phyloP scores from a whole-genome alignment of 92 coral and sea anemone genomes.

The Porites rus region DNA sequence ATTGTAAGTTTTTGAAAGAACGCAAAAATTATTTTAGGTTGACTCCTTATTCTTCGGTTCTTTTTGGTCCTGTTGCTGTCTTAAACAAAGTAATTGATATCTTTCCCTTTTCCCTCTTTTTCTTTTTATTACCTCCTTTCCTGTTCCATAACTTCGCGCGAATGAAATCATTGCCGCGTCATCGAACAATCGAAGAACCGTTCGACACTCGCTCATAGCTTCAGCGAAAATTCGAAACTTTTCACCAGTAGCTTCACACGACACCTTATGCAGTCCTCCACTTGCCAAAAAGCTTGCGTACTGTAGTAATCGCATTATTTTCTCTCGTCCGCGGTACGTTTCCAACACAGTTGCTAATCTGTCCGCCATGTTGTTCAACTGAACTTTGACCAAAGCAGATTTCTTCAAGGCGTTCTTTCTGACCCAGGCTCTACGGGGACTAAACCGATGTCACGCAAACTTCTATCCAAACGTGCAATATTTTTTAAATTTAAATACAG shows the following conservation, averaged over 20 bases:
- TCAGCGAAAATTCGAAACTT: conserved; percentile 65
- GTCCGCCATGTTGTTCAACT: conserved; percentile 34
- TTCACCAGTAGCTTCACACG: conserved; percentile 40
- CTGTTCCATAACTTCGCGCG: conserved; percentile 72
- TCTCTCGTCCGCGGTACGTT: conserved; percentile 86
- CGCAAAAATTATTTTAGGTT: too few species aligned
- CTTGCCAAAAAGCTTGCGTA: conserved; percentile 70
- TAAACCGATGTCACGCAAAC: not conserved
- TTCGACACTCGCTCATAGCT: conserved; percentile 77
- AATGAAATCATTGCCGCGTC: conserved; percentile 78
- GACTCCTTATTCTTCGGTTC: not conserved
- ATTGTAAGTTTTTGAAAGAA: too few species aligned
- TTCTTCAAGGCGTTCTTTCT: conserved; percentile 42
- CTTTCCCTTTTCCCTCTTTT: not conserved
- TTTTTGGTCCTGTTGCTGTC: not conserved
- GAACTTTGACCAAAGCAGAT: conserved; percentile 16
- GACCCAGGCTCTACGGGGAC: not conserved
- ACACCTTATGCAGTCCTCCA: conserved; percentile 62
- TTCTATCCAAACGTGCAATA: not conserved
- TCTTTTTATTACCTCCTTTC: conserved; percentile 64
- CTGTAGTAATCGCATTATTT: conserved; percentile 69
- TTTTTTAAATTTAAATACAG: too few species aligned
- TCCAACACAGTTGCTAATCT: conserved; percentile 64
- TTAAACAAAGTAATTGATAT: not conserved
- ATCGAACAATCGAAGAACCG: conserved; percentile 83